Evolutionary conservation across 2,113 vertebrate species (phyloP).

Genomic region (Ameiurus melas): DNA sequence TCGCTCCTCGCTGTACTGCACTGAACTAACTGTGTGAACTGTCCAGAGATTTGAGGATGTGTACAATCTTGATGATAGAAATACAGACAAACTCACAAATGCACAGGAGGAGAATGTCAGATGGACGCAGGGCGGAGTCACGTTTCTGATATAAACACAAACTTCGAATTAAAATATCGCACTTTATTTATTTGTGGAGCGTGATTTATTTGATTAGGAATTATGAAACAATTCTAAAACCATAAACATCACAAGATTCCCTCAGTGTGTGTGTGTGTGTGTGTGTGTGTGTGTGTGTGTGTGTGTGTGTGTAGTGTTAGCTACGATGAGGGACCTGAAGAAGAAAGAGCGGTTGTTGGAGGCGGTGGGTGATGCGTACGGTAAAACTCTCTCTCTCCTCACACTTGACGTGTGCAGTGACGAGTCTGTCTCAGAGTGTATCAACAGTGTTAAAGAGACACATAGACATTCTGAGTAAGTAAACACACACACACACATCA

Average conservation of each 20-base stretch:
- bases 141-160: too few relatives aligned
- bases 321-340: slow-evolving; percentile 85
- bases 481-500: neutral
- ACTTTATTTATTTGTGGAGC: too few relatives aligned
- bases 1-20: too few relatives aligned
- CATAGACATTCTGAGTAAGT: slow-evolving; percentile 83
- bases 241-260: neutral
- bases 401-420: slow-evolving; percentile 83
- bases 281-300: neutral
- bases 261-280: neutral
- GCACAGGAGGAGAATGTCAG: too few relatives aligned
- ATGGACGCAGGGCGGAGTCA: too few relatives aligned
- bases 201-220: too few relatives aligned
- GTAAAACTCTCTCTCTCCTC: slow-evolving; percentile 77
- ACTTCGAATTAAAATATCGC: too few relatives aligned
- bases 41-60: too few relatives aligned
- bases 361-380: slow-evolving; percentile 75
- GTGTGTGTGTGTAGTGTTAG: slow-evolving; percentile 75
- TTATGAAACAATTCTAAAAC: too few relatives aligned
- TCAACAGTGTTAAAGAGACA: slow-evolving; percentile 73
- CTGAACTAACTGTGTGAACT: too few relatives aligned
- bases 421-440: slow-evolving; percentile 78
- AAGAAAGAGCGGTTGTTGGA: slow-evolving; percentile 78
- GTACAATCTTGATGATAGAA: too few relatives aligned
- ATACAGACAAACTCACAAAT: too few relatives aligned